Conservation (phyloP, 2,888 invertebrate genomes). For the Ferdinandea cuprea region DNA sequence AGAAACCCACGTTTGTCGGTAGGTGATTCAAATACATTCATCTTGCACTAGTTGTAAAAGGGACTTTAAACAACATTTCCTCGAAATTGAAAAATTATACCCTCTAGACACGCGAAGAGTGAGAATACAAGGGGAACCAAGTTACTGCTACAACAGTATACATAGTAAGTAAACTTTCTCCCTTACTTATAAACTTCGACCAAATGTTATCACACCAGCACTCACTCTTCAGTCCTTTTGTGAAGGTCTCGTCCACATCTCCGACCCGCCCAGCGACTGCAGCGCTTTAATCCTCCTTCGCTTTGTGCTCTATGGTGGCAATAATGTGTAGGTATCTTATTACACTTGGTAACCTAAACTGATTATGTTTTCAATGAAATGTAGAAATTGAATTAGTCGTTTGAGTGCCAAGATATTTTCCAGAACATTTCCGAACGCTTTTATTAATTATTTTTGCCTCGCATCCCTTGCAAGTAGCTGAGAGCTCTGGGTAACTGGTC, state of each 20-base stretch:
- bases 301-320: slow-evolving; percentile 11
- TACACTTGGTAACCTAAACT: slow-evolving; percentile 62
- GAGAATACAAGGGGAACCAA: no score
- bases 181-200: not conserved
- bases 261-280: no score
- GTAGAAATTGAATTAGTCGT: slow-evolving; percentile 57
- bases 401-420: slow-evolving; percentile 59
- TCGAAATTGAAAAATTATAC: no score
- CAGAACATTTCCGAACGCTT: slow-evolving; percentile 49
- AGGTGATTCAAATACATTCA: no score
- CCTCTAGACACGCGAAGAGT: no score
- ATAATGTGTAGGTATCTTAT: slow-evolving; percentile 62
- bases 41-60: no score
- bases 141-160: no score
- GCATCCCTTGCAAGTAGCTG: not conserved
- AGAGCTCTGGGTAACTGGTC: no score
- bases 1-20: no score
- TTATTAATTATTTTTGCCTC: slow-evolving; percentile 39
- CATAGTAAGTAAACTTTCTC: not conserved
- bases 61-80: no score
- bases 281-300: not conserved
- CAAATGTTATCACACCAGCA: slow-evolving; percentile 4
- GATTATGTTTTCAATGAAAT: slow-evolving; percentile 62
- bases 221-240: not conserved
- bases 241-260: no score